phyloP scores from a whole-genome alignment of 2,797 vertebrate species.

The Chaunax sp. region DNA sequence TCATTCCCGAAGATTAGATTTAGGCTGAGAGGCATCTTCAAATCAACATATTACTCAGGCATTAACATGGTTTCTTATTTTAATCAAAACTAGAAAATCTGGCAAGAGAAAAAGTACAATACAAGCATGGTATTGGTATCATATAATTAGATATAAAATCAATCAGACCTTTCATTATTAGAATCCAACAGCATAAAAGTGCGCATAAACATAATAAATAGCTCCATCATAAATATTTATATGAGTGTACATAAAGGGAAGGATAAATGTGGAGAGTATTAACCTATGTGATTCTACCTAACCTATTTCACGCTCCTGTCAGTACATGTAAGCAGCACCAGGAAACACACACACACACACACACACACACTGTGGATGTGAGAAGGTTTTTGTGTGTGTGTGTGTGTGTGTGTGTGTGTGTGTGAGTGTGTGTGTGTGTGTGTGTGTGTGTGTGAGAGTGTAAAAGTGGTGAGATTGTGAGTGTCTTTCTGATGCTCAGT shows the following conservation, averaged over 20 bases:
- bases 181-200: background rate
- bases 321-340: constrained; percentile 66
- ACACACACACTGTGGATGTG: constrained; percentile 11
- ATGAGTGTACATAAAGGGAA: constrained; percentile 20
- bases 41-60: constrained; percentile 28
- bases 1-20: constrained; percentile 35
- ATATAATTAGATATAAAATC: too few species aligned
- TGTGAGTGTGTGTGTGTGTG: constrained; percentile 26
- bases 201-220: constrained; percentile 15
- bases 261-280: constrained; percentile 48
- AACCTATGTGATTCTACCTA: constrained; percentile 79
- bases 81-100: background rate
- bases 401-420: constrained; percentile 38
- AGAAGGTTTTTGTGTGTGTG: constrained; percentile 24
- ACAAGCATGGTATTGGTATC: background rate
- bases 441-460: constrained; percentile 55
- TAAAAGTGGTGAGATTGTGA: constrained; percentile 56
- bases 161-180: constrained; percentile 2
- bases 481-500: constrained; percentile 76
- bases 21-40: constrained; percentile 36
- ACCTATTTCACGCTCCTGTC: constrained; percentile 80
- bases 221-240: constrained; percentile 35
- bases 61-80: background rate
- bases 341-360: constrained; percentile 34
- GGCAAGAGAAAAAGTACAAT: background rate